Percentiles rank a stretch among this genome's conserved stretches.
phyloP scores from a whole-genome alignment of 2,113 vertebrate species.

The Malurus melanocephalus region DNA sequence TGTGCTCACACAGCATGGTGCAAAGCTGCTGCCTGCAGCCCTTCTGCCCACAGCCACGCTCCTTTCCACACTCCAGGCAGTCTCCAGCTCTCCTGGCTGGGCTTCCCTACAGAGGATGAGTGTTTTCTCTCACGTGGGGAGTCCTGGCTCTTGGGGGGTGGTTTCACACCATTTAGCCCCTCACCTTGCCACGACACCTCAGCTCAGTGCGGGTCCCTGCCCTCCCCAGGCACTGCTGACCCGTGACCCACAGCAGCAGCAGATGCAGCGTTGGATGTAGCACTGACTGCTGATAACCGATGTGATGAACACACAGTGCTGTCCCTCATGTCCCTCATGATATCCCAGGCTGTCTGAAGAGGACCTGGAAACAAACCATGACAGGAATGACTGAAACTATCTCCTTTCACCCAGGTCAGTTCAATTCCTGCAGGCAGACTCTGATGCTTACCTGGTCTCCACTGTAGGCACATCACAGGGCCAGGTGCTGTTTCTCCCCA shows the following conservation, averaged over 20 bases:
- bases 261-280: background rate
- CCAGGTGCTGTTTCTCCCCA: background rate
- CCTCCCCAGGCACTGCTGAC: background rate
- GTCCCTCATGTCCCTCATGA: background rate
- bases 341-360: background rate
- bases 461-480: background rate
- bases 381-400: accelerated
- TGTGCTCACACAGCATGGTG: accelerated
- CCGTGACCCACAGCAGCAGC: background rate
- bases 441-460: background rate
- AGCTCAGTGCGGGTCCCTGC: accelerated
- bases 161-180: background rate
- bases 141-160: background rate
- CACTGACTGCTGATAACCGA: background rate
- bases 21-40: background rate
- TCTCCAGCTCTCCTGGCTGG: background rate
- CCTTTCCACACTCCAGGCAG: background rate
- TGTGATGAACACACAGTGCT: accelerated
- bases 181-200: background rate
- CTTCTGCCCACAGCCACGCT: background rate
- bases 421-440: background rate
- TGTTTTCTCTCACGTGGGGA: accelerated
- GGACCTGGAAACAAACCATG: background rate
- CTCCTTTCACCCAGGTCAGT: background rate
- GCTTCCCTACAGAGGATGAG: accelerated